Conservation (phyloP, 2,113 vertebrate species). For the Nesoenas mayeri region DNA sequence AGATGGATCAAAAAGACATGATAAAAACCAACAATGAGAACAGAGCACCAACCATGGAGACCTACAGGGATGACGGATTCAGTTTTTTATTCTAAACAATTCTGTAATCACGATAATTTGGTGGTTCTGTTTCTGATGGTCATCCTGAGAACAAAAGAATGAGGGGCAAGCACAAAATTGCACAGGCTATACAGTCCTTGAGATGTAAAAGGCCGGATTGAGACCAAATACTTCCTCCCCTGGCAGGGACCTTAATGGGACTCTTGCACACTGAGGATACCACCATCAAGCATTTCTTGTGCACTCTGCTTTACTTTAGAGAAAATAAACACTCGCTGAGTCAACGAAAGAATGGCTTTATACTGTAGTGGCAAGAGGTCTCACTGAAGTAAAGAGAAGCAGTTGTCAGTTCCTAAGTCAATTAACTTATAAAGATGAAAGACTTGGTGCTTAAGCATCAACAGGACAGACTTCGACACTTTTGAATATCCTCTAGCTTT, state of each 20-base stretch:
- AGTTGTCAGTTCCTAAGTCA: background rate
- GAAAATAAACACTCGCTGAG: background rate
- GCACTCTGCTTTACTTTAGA: background rate
- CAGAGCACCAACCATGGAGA: background rate
- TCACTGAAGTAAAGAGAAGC: background rate
- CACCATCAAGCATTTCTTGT: background rate
- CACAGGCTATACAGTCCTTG: background rate
- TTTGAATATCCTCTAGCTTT: background rate
- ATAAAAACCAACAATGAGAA: background rate
- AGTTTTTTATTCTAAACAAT: background rate
- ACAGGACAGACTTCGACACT: background rate
- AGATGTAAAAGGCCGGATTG: background rate
- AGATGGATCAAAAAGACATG: slow-evolving; percentile 1
- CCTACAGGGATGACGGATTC: background rate
- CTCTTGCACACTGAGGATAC: background rate
- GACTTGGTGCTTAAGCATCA: background rate
- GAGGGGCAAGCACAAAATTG: background rate
- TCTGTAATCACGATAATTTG: background rate
- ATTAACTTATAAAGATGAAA: background rate
- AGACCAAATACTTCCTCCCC: background rate
- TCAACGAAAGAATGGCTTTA: background rate
- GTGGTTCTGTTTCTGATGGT: background rate
- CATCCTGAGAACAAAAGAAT: background rate
- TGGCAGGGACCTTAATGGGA: background rate
- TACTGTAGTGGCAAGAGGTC: background rate